Base-by-base conservation (phyloP, 2,797 vertebrate genomes). In the Enteromius treurensis region DNA sequence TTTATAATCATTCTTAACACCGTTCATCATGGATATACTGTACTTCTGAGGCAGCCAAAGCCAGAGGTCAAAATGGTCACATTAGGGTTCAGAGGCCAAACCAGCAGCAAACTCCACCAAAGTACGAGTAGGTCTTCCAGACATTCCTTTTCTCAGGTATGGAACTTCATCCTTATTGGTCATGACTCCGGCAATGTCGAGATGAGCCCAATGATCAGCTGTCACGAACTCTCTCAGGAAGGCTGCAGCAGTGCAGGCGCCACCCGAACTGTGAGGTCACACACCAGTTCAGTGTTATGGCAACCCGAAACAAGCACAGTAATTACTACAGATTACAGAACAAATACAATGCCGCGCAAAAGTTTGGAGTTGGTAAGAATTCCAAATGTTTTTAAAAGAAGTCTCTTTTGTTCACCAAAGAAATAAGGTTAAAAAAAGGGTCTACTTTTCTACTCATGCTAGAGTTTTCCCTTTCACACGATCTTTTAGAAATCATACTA, bases 131-230 rank as follows among this genome's bases (percentile, higher is more conserved):
- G 98, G 98, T 71, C 98, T 94, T 60, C 98, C 98, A 0, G 97
- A 96, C 97, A 99, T 99, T 89, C 98, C 98, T 86, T 98, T 99
- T 3, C 95, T 92, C 65, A 99, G 94, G 83, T 98, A 99, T 0
- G 97, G 96, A 79, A 99, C 87, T 88, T 99, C 98, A 4, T 99
- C 97, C 88, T 97, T 98, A 90, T 98, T 99, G 0, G 91, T 92
- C 98, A 99, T 99, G 88, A 99, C 97, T 3, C 98, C 97, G 2
- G 98, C 98, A 7, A 98, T 99, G 89, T 99, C 98, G 83, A 99
- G 92, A 84, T 99, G 98, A 29, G 98, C 98, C 98, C 98, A 99
- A 58, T 97, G 96, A 55, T 95, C 84, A 8, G 91, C 92, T 0
- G 95, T 97, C 87, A 99, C 97, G 81, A 99, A 99, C 87, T 99